Base-by-base conservation (phyloP, 35 echinoderm and acorn worm genomes). In the Stichopus chloronotus region DNA sequence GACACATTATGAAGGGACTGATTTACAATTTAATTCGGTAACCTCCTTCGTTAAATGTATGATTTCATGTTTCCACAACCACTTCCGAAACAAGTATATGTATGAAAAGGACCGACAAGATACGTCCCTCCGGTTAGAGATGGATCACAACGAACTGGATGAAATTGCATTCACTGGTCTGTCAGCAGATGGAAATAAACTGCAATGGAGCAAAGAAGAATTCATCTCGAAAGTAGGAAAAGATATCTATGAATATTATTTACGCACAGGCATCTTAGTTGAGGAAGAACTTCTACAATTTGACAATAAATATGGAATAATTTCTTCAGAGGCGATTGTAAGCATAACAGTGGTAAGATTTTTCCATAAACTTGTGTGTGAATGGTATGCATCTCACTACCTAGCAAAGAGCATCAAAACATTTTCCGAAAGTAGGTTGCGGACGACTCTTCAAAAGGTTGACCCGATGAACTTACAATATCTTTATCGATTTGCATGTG, bases 401-500 rank as follows among this genome's bases (percentile, higher is more conserved):
- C 22, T 85, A 57, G 56, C 82, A 6, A 22, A 85, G 0, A 19
- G 58, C 14, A 9, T 58, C 4, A 58, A 56, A 4, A 9, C 5
- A 57, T 57, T 23, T 17, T 7, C 16, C 1, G 55, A 58, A 58
- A 6, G 21, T n/a, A 16, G 23, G 17, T 21, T 24, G 8, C 7
- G 14, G 24, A 7, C 7, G 11, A 5, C 52, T 2, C 65, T 89
- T 2, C 16, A 69, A 20, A 5, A 69, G n/a, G n/a, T 89, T 8
- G 87, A 89, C 60, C 87, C 87, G 5, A 14, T 89, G 7, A 25
- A 89, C 17, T 20, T 25, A 9, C 57, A 89, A 30, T 89, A 89
- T 58, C n/a, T 89, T 5, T 89, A 89, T 56, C 59, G 87, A 22
- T 89, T 89, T 72, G 43, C 22, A 9, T 89, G 87, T 72, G 87